Percentiles rank a stretch among this genome's conserved stretches.
These are phyloP conservation scores for Plagiodera versicolora DNA, from an alignment of 2,888 invertebrate genomes.

Conservation along the genomic window DNA sequence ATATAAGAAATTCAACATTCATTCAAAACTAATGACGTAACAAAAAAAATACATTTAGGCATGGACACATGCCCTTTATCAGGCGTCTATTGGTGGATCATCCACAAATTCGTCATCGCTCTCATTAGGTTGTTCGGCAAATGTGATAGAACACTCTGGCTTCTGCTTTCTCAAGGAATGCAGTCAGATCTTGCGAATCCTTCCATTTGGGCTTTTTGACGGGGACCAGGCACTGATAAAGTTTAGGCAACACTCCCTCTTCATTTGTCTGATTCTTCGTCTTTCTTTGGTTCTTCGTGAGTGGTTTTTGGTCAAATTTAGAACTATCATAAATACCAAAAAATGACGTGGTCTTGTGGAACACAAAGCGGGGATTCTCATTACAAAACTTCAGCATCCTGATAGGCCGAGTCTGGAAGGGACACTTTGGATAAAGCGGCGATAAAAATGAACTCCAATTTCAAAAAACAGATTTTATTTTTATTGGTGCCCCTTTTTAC, in stretches of 20 bases:
- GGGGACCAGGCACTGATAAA: neutral
- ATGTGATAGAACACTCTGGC: neutral
- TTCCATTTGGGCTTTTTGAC: neutral
- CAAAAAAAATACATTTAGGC: neutral
- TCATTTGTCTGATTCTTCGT: slow-evolving; percentile 1
- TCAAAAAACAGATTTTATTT: neutral
- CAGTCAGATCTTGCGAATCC: neutral
- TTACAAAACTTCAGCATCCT: slow-evolving; percentile 7
- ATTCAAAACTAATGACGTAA: neutral
- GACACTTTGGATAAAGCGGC: neutral
- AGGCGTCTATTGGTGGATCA: too few relatives aligned
- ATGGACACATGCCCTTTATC: too few relatives aligned
- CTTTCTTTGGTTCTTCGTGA: slow-evolving; percentile 1
- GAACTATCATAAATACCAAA: slow-evolving; percentile 5
- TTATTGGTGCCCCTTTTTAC: too few relatives aligned
- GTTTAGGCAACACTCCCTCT: slow-evolving; percentile 1
- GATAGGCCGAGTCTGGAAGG: slow-evolving; percentile 1
- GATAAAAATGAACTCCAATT: slow-evolving; percentile 1
- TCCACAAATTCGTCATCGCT: neutral
- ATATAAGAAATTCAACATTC: neutral
- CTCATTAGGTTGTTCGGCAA: neutral
- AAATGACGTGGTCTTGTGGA: slow-evolving; percentile 1
- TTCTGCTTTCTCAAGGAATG: neutral
- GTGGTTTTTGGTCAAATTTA: slow-evolving; percentile 1
- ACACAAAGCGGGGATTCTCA: slow-evolving; percentile 2